phyloP scores from a whole-genome alignment of 2,888 invertebrate genomes.

The Agriopis marginaria region DNA sequence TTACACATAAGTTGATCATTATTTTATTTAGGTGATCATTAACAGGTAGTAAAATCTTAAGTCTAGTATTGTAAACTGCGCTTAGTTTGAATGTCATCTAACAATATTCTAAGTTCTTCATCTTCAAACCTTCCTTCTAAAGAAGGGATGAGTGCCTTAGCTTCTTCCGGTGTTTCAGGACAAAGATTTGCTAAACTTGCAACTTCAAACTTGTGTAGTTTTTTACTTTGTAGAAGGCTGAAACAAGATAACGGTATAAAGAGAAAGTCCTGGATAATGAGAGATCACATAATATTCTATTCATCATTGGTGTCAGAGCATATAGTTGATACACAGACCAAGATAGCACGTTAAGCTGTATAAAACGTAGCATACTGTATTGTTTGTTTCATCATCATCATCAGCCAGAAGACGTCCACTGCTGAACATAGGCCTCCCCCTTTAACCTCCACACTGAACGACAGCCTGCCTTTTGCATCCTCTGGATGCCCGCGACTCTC shows the following conservation, averaged over 20 bases:
- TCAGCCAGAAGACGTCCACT: too few relatives aligned
- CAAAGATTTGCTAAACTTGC: constrained; percentile 99
- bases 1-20: neutral
- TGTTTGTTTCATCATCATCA: too few relatives aligned
- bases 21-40: neutral
- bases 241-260: constrained; percentile 53
- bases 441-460: too few relatives aligned
- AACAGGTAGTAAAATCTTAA: neutral
- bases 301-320: too few relatives aligned
- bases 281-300: too few relatives aligned
- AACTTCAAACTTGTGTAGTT: constrained; percentile 98
- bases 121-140: constrained; percentile 99
- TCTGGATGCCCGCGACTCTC: too few relatives aligned
- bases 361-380: too few relatives aligned
- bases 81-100: constrained; percentile 99
- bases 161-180: constrained; percentile 99
- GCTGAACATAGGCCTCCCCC: too few relatives aligned
- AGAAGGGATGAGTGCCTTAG: constrained; percentile 98
- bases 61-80: constrained; percentile 97
- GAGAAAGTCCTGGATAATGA: neutral
- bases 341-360: too few relatives aligned
- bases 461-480: too few relatives aligned
- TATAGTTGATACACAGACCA: too few relatives aligned
- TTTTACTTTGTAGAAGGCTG: constrained; percentile 96
- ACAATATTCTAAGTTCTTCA: constrained; percentile 97